Evolutionary conservation across 2,113 vertebrate species (phyloP).

Genomic region (Albula goreensis): DNA sequence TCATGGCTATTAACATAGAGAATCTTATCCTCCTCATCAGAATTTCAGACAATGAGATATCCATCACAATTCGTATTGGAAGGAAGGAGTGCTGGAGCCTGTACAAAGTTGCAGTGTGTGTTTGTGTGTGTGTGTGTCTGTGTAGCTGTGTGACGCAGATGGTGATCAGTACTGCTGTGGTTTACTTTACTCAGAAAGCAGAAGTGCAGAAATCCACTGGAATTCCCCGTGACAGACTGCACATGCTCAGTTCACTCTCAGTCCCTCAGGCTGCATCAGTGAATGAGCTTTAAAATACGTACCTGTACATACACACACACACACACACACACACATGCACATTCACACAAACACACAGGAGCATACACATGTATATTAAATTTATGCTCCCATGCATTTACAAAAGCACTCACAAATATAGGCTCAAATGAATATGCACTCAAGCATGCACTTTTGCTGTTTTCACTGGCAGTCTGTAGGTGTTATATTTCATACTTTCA

Average conservation of each 20-base stretch:
- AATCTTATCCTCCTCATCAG: no score
- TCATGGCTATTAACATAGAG: no score
- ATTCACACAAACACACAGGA: no score
- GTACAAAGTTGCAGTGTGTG: neutral
- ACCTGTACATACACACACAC: neutral
- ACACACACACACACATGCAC: neutral
- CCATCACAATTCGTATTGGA: no score
- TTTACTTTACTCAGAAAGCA: slow-evolving; percentile 57
- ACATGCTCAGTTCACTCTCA: slow-evolving; percentile 27
- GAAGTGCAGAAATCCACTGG: slow-evolving; percentile 72
- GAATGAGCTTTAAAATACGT: slow-evolving; percentile 21
- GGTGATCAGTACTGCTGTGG: neutral
- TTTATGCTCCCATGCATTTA: neutral
- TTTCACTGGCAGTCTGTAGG: no score
- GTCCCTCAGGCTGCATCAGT: neutral
- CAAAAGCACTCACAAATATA: no score
- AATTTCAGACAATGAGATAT: no score
- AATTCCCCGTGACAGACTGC: slow-evolving; percentile 64
- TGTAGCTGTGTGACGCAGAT: slow-evolving; percentile 18
- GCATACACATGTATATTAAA: no score
- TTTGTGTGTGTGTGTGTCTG: neutral
- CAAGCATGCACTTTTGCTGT: no score
- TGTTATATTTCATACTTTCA: no score
- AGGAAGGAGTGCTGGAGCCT: no score
- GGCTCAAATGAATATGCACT: no score